Conservation (phyloP, 2,113 vertebrate genomes). For the Rhegmatorhina hoffmannsi region DNA sequence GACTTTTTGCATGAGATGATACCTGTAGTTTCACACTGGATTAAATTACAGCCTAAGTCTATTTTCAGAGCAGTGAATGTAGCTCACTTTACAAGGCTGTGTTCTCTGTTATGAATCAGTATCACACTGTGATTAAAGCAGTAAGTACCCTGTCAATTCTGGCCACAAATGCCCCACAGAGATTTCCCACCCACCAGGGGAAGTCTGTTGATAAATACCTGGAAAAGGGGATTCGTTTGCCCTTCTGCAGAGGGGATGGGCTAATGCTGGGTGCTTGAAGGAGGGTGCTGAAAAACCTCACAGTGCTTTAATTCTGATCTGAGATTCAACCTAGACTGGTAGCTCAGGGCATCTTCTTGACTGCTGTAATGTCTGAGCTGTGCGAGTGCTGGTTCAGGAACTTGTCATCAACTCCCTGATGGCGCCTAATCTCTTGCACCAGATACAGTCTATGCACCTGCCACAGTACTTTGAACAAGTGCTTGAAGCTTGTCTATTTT, state of each 20-base stretch:
- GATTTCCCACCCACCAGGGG: not conserved
- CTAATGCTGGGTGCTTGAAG: not conserved
- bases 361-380: not conserved
- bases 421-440: not conserved
- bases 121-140: not conserved
- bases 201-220: slow-evolving; percentile 14
- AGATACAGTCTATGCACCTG: not conserved
- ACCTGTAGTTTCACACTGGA: slow-evolving; percentile 6
- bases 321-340: not conserved
- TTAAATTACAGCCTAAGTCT: slow-evolving; percentile 18
- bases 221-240: not conserved
- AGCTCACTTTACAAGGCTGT: rapidly evolving
- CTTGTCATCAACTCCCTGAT: not conserved
- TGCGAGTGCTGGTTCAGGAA: slow-evolving; percentile 17
- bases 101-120: not conserved
- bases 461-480: not conserved
- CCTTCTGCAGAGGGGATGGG: not conserved
- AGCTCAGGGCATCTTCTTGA: not conserved
- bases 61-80: slow-evolving; percentile 1
- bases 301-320: not conserved
- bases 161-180: not conserved
- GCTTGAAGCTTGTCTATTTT: slow-evolving; percentile 16
- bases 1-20: not conserved
- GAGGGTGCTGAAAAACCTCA: not conserved
- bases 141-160: not conserved